A percentile compares a stretch with the other conserved stretches of the same genome.
Evolutionary conservation across 2,888 invertebrate genomes (phyloP).

Genomic region (Zygogramma bicolorata): DNA sequence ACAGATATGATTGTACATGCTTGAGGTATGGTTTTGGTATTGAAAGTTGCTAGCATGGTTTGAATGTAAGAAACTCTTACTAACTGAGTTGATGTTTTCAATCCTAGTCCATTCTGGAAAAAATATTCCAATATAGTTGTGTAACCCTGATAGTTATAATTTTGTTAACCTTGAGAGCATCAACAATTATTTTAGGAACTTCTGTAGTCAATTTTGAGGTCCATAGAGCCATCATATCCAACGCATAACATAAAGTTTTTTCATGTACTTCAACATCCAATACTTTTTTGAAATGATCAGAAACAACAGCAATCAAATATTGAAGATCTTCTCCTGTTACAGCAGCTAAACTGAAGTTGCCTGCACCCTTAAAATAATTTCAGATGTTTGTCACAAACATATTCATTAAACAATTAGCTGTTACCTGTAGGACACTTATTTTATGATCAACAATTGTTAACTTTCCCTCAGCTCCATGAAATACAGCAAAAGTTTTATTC

Average conservation of each 20-base stretch:
- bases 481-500: slow-evolving; percentile 80
- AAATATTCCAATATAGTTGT: slow-evolving; percentile 13
- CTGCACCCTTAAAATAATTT: slow-evolving; percentile 72
- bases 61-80: slow-evolving; percentile 85
- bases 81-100: slow-evolving; percentile 82
- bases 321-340: slow-evolving; percentile 73
- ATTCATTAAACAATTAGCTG: not conserved
- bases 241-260: slow-evolving; percentile 84
- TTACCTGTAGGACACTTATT: slow-evolving; percentile 83
- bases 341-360: slow-evolving; percentile 78
- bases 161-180: slow-evolving; percentile 71
- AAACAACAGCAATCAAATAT: slow-evolving; percentile 72
- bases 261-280: slow-evolving; percentile 93
- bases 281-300: slow-evolving; percentile 79
- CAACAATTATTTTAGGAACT: slow-evolving; percentile 75
- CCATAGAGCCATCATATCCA: slow-evolving; percentile 88
- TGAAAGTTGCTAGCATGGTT: slow-evolving; percentile 78
- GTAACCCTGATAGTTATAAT: not conserved
- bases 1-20: slow-evolving; percentile 71
- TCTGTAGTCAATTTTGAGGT: slow-evolving; percentile 74
- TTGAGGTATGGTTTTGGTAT: slow-evolving; percentile 68
- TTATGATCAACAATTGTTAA: slow-evolving; percentile 90
- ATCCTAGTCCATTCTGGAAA: slow-evolving; percentile 77
- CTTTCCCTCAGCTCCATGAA: slow-evolving; percentile 92
- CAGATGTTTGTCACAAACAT: not conserved